Percentiles rank a stretch among this genome's conserved stretches.
phyloP scores from a whole-genome alignment of 2,113 vertebrate genomes.

The Podarcis raffonei region DNA sequence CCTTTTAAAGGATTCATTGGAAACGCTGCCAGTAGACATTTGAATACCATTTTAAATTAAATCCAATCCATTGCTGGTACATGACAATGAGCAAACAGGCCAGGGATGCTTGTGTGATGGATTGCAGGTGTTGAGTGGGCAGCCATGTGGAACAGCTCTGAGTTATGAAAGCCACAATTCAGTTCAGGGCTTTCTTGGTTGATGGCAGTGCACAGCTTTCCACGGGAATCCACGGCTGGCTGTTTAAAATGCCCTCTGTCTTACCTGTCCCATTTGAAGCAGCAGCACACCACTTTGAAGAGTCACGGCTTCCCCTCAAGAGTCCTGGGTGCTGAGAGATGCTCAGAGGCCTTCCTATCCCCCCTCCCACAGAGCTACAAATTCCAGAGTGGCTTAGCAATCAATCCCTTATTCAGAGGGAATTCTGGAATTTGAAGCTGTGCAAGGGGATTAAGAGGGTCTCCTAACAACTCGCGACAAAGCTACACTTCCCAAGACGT shows the following conservation, averaged over 20 bases:
- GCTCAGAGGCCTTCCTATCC: no score
- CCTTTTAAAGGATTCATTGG: background rate
- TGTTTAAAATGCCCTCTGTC: background rate
- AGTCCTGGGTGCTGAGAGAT: no score
- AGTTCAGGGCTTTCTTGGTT: slow-evolving; percentile 27
- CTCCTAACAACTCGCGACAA: no score
- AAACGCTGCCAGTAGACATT: slow-evolving; percentile 34
- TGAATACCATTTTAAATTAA: slow-evolving; percentile 48
- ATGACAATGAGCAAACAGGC: slow-evolving; percentile 29
- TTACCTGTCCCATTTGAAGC: background rate
- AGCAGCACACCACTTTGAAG: no score
- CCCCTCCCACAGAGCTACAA: no score
- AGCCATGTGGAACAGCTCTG: slow-evolving; percentile 55
- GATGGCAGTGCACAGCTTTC: slow-evolving; percentile 6
- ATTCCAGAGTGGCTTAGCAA: no score
- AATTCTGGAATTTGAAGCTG: no score
- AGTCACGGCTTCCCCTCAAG: no score
- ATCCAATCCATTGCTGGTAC: slow-evolving; percentile 2
- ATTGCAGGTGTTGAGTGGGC: slow-evolving; percentile 24
- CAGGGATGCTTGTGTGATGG: slow-evolving; percentile 38
- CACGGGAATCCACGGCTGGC: slow-evolving; percentile 23
- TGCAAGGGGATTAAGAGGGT: no score
- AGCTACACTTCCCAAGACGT: no score
- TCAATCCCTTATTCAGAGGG: no score
- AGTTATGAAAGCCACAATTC: slow-evolving; percentile 46